Evolutionary conservation across 1,140 invertebrate genomes (phyloP).

Genomic region (Drusus annulatus): DNA sequence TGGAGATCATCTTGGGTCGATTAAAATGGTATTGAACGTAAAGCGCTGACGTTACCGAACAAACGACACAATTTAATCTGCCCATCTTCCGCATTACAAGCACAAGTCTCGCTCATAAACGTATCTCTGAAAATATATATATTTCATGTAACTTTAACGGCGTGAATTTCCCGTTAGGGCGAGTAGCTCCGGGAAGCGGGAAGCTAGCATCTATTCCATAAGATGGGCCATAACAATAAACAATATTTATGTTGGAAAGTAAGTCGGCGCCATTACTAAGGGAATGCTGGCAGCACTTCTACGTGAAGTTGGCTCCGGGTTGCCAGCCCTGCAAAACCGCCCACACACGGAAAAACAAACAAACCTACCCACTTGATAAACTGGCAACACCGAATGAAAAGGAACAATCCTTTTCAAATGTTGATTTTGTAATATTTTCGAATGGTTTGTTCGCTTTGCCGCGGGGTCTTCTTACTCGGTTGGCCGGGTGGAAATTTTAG

Average conservation of each 20-base stretch:
- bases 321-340: conserved; percentile 40
- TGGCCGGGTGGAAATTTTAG: too few species aligned
- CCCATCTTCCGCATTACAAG: background rate
- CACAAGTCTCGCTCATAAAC: conserved; percentile 10
- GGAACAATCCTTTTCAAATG: too few species aligned
- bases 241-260: conserved; percentile 55
- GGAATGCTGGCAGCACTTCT: conserved; percentile 17
- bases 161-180: conserved; percentile 39
- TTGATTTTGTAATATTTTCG: too few species aligned
- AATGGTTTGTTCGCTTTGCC: too few species aligned
- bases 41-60: background rate
- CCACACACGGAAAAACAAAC: background rate
- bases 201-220: conserved; percentile 38
- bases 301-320: conserved; percentile 3
- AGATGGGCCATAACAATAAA: conserved; percentile 58
- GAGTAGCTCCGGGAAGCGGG: conserved; percentile 2
- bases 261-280: conserved; percentile 23
- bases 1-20: too few species aligned
- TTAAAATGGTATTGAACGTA: too few species aligned
- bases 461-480: too few species aligned
- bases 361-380: background rate
- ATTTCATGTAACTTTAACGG: conserved; percentile 45
- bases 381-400: too few species aligned
- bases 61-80: conserved; percentile 5
- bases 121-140: conserved; percentile 45